These are phyloP conservation scores for Phaethon lepturus DNA, from an alignment of 2,113 vertebrate genomes.

Conservation along the genomic window DNA sequence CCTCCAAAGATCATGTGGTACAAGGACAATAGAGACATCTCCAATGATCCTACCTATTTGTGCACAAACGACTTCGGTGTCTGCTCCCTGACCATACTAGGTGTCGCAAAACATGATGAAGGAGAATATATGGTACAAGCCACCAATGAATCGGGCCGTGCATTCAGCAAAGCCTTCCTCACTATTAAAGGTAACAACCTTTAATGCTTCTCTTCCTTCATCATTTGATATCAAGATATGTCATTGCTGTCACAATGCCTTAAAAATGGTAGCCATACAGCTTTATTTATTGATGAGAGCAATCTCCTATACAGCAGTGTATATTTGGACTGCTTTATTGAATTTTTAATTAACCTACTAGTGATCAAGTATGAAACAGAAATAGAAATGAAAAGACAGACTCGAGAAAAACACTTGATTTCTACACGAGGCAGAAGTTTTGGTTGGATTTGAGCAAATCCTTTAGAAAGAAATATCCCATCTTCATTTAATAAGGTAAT, in stretches of 20 bases:
- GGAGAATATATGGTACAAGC: constrained; percentile 83
- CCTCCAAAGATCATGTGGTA: constrained; percentile 85
- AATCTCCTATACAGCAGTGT: neutral
- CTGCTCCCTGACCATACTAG: constrained; percentile 85
- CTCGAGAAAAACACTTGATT: neutral
- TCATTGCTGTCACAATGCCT: neutral
- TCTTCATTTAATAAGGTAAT: neutral
- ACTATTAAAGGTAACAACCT: constrained; percentile 78
- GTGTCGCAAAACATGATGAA: constrained; percentile 75
- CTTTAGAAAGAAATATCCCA: neutral
- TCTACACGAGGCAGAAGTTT: neutral
- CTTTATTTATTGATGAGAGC: neutral
- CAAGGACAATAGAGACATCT: constrained; percentile 79
- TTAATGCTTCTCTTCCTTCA: neutral
- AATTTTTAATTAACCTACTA: neutral
- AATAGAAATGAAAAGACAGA: neutral
- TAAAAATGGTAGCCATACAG: neutral
- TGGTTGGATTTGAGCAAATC: neutral
- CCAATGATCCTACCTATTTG: constrained; percentile 73
- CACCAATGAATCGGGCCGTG: constrained; percentile 79
- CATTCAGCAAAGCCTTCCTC: constrained; percentile 78
- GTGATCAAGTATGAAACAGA: neutral
- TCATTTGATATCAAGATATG: no score
- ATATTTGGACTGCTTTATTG: neutral
- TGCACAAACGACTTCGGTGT: constrained; percentile 84